phyloP scores from a whole-genome alignment of 2,888 invertebrate genomes.

The Danaus chrysippus region DNA sequence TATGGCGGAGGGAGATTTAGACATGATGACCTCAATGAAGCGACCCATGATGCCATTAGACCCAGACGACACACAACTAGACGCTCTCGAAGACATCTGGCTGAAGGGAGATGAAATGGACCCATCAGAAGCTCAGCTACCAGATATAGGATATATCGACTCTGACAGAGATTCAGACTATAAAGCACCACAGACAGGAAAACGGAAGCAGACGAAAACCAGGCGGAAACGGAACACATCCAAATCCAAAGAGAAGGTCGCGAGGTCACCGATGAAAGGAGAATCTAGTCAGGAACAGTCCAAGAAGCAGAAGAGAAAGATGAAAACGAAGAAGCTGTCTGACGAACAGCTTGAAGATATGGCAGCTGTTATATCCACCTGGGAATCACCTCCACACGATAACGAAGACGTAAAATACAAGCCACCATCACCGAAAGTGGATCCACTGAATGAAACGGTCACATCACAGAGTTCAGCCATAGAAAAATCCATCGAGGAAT shows the following conservation, averaged over 20 bases:
- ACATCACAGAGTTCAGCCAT: constrained; percentile 8
- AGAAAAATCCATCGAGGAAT: constrained; percentile 10
- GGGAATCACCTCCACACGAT: constrained; percentile 61
- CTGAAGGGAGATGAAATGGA: constrained; percentile 88
- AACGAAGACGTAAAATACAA: constrained; percentile 38
- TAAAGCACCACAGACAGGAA: constrained; percentile 54
- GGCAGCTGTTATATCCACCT: constrained; percentile 57
- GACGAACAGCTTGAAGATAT: constrained; percentile 55
- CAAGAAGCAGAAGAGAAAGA: constrained; percentile 31
- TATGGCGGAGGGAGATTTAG: constrained; percentile 74
- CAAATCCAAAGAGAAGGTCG: constrained; percentile 40
- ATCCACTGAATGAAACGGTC: constrained; percentile 24
- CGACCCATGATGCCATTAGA: constrained; percentile 65
- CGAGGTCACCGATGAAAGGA: constrained; percentile 33
- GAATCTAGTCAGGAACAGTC: constrained; percentile 32
- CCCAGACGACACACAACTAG: constrained; percentile 85
- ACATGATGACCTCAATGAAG: constrained; percentile 76
- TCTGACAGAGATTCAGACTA: constrained; percentile 73
- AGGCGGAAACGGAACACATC: constrained; percentile 48
- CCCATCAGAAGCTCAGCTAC: constrained; percentile 68
- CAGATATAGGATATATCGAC: constrained; percentile 72
- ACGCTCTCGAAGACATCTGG: constrained; percentile 88
- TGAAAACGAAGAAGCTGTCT: constrained; percentile 43
- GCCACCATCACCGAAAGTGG: constrained; percentile 29
- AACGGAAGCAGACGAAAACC: constrained; percentile 45